Base-by-base conservation (phyloP, 2,113 vertebrate genomes). In the Labrus mixtus region DNA sequence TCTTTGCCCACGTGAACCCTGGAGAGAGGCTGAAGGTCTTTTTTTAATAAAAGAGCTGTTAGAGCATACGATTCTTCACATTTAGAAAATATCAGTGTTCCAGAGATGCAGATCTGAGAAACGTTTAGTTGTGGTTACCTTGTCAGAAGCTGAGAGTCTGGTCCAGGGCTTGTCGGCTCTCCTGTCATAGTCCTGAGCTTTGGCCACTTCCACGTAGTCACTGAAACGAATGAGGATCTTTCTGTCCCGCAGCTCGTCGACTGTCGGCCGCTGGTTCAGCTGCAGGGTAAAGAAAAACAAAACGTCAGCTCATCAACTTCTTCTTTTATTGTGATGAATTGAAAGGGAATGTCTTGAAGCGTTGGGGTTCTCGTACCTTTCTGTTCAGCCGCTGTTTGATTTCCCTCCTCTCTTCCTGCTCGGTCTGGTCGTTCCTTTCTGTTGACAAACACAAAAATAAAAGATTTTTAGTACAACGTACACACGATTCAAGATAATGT, bases 211-310 rank as follows among this genome's bases (percentile, higher is more conserved):
- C 87, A 99, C 98, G 1, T 99, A 99, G 79, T 99, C 98, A 9
- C 97, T 99, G 93, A 99, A 99, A 64, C 97, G 96, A 69, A 99
- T 99, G 85, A 99, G 95, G 81, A 99, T 99, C 92, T 99, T 99
- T 75, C 97, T 95, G 93, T 99, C 97, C 74, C 98, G 94, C 77
- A 99, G 90, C 89, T 99, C 98, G 46, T 98, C 97, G 25, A 99
- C 97, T 0, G 98, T 99, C 9, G 98, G 98, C 75, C 98, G 95
- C 94, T 99, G 97, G 90, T 98, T 99, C 51, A 99, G 95, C 98
- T 99, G 84, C 3, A 60, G n/a, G n/a, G n/a, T n/a, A n/a, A 43
- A 53, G 3, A 8, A 4, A 36, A 3, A 41, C 0, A 17, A 36
- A 5, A 19, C 12, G 4, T 37, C 22, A 13, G 36, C 20, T 58